Evolutionary conservation across 1,140 invertebrate species (phyloP).

Genomic region (Bombyx mandarina): DNA sequence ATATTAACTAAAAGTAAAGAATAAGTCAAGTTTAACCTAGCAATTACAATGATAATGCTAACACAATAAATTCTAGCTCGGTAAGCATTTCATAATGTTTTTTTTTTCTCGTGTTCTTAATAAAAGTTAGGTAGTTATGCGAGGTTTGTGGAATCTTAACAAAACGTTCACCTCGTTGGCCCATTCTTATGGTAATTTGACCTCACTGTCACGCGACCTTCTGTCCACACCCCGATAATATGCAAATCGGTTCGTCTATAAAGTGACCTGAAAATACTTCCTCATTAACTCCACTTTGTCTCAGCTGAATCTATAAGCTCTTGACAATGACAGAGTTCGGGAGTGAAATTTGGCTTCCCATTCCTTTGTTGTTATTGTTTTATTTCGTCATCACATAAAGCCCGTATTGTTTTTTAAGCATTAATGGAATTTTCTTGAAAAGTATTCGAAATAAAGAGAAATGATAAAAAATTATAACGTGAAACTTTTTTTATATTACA

Average conservation of each 20-base stretch:
- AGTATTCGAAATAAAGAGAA: no score
- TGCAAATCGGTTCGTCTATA: constrained; percentile 51
- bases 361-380: no score
- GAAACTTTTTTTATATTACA: no score
- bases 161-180: constrained; percentile 48
- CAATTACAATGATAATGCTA: no score
- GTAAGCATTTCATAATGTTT: neutral
- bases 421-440: no score
- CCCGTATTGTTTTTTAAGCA: no score
- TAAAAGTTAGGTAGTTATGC: constrained; percentile 25
- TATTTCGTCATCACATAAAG: no score
- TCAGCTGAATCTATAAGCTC: constrained; percentile 3
- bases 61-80: no score
- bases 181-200: constrained; percentile 60
- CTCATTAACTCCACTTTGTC: constrained; percentile 33
- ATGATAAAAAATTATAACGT: no score
- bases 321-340: neutral
- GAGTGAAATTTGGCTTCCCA: neutral
- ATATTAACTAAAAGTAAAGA: no score
- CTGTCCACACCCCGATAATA: constrained; percentile 60
- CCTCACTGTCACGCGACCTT: constrained; percentile 51
- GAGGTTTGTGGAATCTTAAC: constrained; percentile 34
- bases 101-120: constrained; percentile 21
- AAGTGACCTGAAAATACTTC: constrained; percentile 55
- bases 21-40: no score